Evolutionary conservation across 2,888 invertebrate species (phyloP), one percentile per base, ranked within the genome.

Genomic region (Metallyticus violacea): DNA sequence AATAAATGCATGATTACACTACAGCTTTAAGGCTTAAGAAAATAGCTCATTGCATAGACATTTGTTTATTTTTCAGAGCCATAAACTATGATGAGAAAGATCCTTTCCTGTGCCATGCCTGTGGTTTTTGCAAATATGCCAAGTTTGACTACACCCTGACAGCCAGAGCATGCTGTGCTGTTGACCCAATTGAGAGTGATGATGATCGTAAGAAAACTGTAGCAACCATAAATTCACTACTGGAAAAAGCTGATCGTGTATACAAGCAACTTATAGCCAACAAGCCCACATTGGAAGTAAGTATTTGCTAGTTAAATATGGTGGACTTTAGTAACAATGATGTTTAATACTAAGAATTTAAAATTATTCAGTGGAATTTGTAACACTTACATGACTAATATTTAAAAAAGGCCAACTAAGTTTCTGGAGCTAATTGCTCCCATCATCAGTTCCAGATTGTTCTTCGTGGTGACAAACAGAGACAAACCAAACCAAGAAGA

Each of bases 61-160:
- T n/a, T n/a, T n/a, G n/a, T 29, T 88, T 82, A 88, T 79, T 88
- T 90, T 91, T 1, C 90, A 96, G 98, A 28, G 98, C 99, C 0
- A 99, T 99, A 89, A 99, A 99, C 92, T 99, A 99, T 92, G 99
- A 99, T 91, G 99, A 99, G 91, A 98, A 99, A 91, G 99, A 99
- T 92, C 99, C 99, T 0, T 99, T 99, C 94, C 93, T 99, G 28
- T 99, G 99, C 91, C 99, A 99, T 92, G 97, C 99, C 5, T 99
- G 99, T 92, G 99, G 99, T 0, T 99, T 98, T 93, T 99, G 99
- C 93, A 99, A 99, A 93, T 99, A 99, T 92, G 99, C 99, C 76
- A 99, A 99, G 92, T 99, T 99, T 91, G 99, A 99, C 92, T 98
- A 98, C 92, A 97, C 97, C 9, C 93, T 99, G 87, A 96, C 96